A percentile compares a stretch with the other conserved stretches of the same genome.
phyloP scores from a whole-genome alignment of 2,797 vertebrate species.

The Muraenolepis orangiensis region DNA sequence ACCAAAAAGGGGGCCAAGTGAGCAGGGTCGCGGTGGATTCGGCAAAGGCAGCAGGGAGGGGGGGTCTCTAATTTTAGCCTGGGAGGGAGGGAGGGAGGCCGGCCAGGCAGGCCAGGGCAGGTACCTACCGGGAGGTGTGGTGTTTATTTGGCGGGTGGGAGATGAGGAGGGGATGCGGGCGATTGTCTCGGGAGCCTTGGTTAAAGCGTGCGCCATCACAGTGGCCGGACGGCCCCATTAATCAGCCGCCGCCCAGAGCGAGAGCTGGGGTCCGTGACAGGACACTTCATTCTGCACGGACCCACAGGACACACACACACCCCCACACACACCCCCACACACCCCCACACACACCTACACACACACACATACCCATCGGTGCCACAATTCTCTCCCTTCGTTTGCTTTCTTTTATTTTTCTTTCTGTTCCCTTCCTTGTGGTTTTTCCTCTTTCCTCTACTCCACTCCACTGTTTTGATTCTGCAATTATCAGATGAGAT shows the following conservation, averaged over 20 bases:
- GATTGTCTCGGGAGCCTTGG: constrained; percentile 67
- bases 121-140: constrained; percentile 40
- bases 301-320: constrained; percentile 39
- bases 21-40: not conserved
- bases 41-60: too few species aligned
- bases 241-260: constrained; percentile 71
- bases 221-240: constrained; percentile 73
- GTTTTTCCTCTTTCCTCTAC: constrained; percentile 3
- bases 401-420: constrained; percentile 3
- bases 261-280: constrained; percentile 63
- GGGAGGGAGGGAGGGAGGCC: constrained; percentile 20
- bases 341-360: constrained; percentile 29
- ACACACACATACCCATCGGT: constrained; percentile 42
- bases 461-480: too few species aligned
- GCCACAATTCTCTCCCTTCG: constrained; percentile 31
- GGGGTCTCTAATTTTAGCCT: constrained; percentile 65
- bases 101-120: constrained; percentile 21
- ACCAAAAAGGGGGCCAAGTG: constrained; percentile 6
- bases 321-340: not conserved
- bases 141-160: constrained; percentile 39
- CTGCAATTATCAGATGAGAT: too few species aligned
- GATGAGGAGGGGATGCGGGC: constrained; percentile 55
- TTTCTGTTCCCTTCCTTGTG: constrained; percentile 22
- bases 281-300: constrained; percentile 66
- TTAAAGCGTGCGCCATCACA: constrained; percentile 74